A percentile compares a stretch with the other conserved stretches of the same genome.
Evolutionary conservation across 2,113 vertebrate species (phyloP).

Genomic region (Istiophorus platypterus): DNA sequence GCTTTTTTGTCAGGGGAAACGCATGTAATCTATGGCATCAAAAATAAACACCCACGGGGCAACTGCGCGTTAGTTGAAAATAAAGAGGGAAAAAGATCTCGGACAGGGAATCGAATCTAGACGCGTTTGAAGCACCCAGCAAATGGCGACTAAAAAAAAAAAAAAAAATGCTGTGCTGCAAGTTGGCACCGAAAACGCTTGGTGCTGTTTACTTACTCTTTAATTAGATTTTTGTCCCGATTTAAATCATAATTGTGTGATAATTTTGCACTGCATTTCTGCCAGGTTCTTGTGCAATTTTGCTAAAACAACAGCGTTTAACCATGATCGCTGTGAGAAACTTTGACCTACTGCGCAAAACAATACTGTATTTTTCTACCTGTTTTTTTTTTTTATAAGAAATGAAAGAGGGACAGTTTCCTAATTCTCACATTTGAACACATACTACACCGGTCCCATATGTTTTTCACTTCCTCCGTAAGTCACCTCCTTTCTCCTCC

Average conservation of each 20-base stretch:
- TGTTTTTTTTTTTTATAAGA: background rate
- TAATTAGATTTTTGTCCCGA: background rate
- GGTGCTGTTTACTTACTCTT: slow-evolving; percentile 5
- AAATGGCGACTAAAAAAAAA: background rate
- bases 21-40: background rate
- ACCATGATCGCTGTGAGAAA: background rate
- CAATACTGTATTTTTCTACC: background rate
- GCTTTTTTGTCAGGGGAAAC: background rate
- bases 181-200: background rate
- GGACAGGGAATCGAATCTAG: background rate
- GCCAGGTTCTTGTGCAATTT: background rate
- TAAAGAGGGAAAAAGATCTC: no score
- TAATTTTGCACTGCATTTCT: slow-evolving; percentile 6
- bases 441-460: background rate
- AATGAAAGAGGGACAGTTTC: background rate
- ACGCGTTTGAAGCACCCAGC: background rate
- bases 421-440: background rate
- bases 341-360: background rate
- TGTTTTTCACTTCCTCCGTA: background rate
- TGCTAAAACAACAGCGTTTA: background rate
- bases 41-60: background rate
- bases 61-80: background rate
- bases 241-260: slow-evolving; percentile 10
- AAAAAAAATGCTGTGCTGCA: background rate
- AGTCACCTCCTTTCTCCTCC: background rate